These are phyloP conservation scores for Chauna torquata DNA, from an alignment of 2,113 vertebrate species.

Conservation along the genomic window DNA sequence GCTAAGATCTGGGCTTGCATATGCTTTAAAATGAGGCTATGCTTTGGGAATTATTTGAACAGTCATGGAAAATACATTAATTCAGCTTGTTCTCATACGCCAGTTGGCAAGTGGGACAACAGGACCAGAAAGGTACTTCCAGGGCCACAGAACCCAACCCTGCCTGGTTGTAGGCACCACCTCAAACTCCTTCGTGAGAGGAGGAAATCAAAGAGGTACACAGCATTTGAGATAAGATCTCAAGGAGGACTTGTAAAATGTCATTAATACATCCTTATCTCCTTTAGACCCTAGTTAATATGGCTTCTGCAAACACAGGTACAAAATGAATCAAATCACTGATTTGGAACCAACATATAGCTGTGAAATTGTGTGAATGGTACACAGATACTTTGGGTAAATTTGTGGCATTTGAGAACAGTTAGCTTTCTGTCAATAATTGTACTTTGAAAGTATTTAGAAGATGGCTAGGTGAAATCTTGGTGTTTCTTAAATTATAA, in stretches of 20 bases:
- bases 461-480: neutral
- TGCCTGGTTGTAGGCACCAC: neutral
- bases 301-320: neutral
- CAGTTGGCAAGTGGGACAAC: neutral
- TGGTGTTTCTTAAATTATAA: conserved; percentile 5
- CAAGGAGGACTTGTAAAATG: neutral
- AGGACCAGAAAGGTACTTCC: neutral
- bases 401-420: neutral
- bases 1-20: neutral
- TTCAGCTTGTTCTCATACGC: neutral
- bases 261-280: neutral
- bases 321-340: neutral
- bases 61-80: neutral
- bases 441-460: neutral
- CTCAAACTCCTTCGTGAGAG: neutral
- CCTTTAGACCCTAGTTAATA: neutral
- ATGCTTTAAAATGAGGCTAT: neutral
- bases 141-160: neutral
- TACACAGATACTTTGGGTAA: neutral
- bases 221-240: neutral
- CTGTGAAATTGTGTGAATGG: neutral
- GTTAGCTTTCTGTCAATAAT: conserved; percentile 23
- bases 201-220: neutral
- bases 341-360: neutral
- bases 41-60: neutral